Percentiles rank a stretch among this genome's conserved stretches.
Conservation (phyloP, 2,888 invertebrate genomes). For the Nemurella pictetii region DNA sequence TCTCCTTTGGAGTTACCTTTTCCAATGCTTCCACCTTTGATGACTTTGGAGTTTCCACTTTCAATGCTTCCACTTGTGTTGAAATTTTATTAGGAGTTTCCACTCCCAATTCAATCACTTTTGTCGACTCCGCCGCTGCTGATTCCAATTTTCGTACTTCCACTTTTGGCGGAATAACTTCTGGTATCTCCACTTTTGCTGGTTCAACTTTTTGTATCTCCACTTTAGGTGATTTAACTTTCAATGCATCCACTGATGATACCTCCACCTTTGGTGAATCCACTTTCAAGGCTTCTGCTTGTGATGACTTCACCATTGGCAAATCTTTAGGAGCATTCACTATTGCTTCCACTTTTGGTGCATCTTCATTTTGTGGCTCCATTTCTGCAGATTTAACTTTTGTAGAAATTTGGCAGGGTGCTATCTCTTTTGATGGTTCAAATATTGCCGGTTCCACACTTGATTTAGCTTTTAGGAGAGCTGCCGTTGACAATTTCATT, state of each 20-base stretch:
- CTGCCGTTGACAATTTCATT: background rate
- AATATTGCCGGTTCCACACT: too few species aligned
- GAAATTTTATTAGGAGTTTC: too few species aligned
- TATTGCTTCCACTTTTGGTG: background rate
- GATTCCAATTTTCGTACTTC: too few species aligned
- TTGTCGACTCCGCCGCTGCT: too few species aligned
- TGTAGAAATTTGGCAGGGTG: too few species aligned
- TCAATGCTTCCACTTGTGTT: background rate
- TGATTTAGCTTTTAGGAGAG: background rate
- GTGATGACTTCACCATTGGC: background rate
- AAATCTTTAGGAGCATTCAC: too few species aligned
- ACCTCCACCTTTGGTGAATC: background rate
- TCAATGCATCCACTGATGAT: background rate
- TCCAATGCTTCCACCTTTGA: too few species aligned
- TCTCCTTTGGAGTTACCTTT: too few species aligned
- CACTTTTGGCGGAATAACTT: too few species aligned
- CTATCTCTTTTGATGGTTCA: too few species aligned
- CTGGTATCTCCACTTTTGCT: background rate
- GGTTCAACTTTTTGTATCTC: background rate
- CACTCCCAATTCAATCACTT: too few species aligned
- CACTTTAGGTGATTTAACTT: background rate
- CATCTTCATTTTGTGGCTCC: background rate
- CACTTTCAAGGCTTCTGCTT: background rate
- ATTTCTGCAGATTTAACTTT: background rate
- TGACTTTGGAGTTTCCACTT: background rate